These are phyloP conservation scores for Campaea margaritaria DNA, from an alignment of 2,888 invertebrate species.

Conservation along the genomic window DNA sequence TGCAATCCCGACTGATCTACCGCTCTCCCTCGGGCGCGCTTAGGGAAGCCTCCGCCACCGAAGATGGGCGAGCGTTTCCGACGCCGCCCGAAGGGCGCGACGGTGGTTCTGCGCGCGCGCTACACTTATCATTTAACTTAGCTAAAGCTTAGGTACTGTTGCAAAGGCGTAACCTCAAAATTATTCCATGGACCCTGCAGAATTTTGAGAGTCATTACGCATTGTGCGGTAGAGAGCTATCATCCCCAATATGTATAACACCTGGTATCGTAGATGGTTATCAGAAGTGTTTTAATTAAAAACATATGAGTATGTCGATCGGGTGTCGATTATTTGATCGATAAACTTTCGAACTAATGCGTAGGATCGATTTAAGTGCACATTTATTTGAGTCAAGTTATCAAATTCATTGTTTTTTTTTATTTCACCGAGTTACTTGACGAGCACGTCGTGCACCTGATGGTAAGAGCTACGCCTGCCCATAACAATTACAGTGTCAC, in stretches of 20 bases:
- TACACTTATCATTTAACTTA: neutral
- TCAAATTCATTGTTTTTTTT: too few species aligned
- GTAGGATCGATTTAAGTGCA: constrained; percentile 28
- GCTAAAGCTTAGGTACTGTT: constrained; percentile 16
- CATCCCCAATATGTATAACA: constrained; percentile 64
- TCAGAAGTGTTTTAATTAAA: constrained; percentile 72
- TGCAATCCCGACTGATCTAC: too few species aligned
- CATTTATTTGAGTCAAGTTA: constrained; percentile 11
- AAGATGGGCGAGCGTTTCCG: too few species aligned
- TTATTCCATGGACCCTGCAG: constrained; percentile 40
- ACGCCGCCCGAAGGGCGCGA: too few species aligned
- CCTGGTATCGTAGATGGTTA: constrained; percentile 74
- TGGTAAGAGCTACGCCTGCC: too few species aligned
- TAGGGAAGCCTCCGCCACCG: too few species aligned
- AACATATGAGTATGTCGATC: constrained; percentile 46
- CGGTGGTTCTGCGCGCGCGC: too few species aligned
- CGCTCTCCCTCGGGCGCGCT: too few species aligned
- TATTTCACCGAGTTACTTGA: too few species aligned
- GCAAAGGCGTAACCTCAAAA: neutral
- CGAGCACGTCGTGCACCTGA: too few species aligned
- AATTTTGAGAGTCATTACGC: constrained; percentile 74
- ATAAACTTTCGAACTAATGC: constrained; percentile 23
- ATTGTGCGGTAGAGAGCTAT: constrained; percentile 70
- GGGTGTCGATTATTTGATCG: constrained; percentile 41
- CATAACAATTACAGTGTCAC: too few species aligned